Evolutionary conservation across 1,140 invertebrate genomes (phyloP), one percentile per base, ranked within the genome.

Genomic region (Zophobas atratus): DNA sequence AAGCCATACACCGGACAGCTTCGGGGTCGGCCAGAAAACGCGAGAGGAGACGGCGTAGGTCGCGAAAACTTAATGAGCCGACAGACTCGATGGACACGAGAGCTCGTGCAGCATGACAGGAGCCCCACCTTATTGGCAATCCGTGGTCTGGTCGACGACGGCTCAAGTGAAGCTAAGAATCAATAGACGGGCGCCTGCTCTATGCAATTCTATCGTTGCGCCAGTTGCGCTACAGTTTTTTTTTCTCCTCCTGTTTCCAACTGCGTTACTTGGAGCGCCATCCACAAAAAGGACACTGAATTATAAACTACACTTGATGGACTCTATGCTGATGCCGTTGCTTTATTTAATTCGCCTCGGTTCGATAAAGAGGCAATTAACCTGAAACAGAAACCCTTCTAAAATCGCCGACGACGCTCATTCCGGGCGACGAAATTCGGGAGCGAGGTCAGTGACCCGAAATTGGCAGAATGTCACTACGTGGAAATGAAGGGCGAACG

Each of bases 61-160:
- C 71, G 49, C 55, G 71, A 56, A 55, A 73, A 75, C 53, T 75
- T 75, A 57, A 41, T 34, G 72, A 43, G 60, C 60, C 60, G 33
- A n/a, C 60, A 67, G 60, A 67, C 60, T 67, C 60, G 56, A 75
- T 34, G 38, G 55, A 57, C 38, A 41, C 51, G 55, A 75, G 72
- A 57, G 72, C 72, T 56, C 72, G 72, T 75, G 51, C 72, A 72
- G 78, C 80, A 79, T 80, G 77, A 77, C 78, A 56, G 76, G 77
- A 79, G 75, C 81, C 81, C 81, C 80, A 81, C 81, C 80, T 81
- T 76, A 71, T 60, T 76, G 75, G 63, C 53, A 74, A 75, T 79
- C 75, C 76, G 49, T 56, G 55, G 49, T 56, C 55, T 53, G 49
- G 49, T 73, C 71, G 71, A 73, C 70, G 70, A 72, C 55, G 38